Evolutionary conservation across 2,113 vertebrate species (phyloP), one percentile per base, ranked within the genome.

Genomic region (Acrocephalus arundinaceus): DNA sequence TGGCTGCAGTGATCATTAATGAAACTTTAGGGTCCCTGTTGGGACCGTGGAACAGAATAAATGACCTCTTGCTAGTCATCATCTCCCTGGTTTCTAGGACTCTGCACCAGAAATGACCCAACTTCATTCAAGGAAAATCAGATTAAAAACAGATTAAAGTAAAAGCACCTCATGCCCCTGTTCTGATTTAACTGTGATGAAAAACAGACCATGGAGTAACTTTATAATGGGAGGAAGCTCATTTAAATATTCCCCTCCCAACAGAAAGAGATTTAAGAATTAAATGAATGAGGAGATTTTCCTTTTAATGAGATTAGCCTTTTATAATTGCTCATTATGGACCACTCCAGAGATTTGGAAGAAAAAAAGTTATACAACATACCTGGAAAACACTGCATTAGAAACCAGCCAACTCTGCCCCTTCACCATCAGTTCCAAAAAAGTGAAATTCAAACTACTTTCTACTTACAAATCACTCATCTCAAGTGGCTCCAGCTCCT

Each of bases 251-350:
- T 92, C 79, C 78, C 87, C 87, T 85, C 90, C 93, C 87, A 83
- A 90, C 71, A 89, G 90, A 89, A 96, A 94, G 79, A 57, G 63
- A 76, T 97, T 96, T 96, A 94, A 83, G 93, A 94, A 93, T 83
- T 78, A 74, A 96, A 94, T 74, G 95, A 96, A 93, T 65, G 28
- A 70, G 86, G 66, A 75, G 65, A 97, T 94, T 91, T 76, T 96
- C 85, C 77, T 67, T 87, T 90, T 81, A 96, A 92, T 90, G 85
- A 91, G 74, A 96, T 97, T 90, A 96, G 76, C 83, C 58, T 73
- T 96, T 95, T 92, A 77, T 73, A 95, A 95, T 54, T 96, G 86
- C 72, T 82, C 67, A 71, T 93, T 91, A 90, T 45, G 39, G 85
- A 83, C 73, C 51, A 91, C 91, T 93, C 39, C 55, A 90, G 93